phyloP scores from a whole-genome alignment of 1,140 invertebrate genomes.

The Phocides pigmalion region DNA sequence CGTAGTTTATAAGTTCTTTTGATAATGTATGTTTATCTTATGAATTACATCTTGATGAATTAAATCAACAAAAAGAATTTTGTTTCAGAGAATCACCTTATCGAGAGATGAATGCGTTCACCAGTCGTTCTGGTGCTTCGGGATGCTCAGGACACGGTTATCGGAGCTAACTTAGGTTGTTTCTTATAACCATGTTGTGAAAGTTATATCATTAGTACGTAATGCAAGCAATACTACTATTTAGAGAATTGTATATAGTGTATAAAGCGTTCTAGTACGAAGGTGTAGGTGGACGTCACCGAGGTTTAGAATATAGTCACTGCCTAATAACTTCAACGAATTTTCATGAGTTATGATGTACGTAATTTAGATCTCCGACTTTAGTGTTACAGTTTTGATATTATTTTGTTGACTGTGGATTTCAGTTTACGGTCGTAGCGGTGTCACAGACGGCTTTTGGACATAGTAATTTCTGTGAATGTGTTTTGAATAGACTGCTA shows the following conservation, averaged over 20 bases:
- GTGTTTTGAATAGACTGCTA: slow-evolving; percentile 77
- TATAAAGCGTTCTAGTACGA: slow-evolving; percentile 40
- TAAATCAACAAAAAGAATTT: slow-evolving; percentile 18
- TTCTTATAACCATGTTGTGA: slow-evolving; percentile 41
- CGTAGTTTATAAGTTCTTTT: no score
- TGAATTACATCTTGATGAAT: not conserved
- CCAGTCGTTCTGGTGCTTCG: slow-evolving; percentile 72
- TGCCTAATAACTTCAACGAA: slow-evolving; percentile 31
- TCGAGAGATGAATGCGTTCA: slow-evolving; percentile 68
- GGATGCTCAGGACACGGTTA: slow-evolving; percentile 75
- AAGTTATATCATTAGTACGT: slow-evolving; percentile 74
- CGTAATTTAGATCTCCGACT: not conserved
- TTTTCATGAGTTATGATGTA: slow-evolving; percentile 5
- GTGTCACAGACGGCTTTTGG: slow-evolving; percentile 43
- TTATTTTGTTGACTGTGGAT: slow-evolving; percentile 3
- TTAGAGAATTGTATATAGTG: slow-evolving; percentile 63
- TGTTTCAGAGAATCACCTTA: slow-evolving; percentile 73
- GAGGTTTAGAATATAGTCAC: slow-evolving; percentile 10
- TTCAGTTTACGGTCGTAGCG: slow-evolving; percentile 36
- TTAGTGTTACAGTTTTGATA: slow-evolving; percentile 1
- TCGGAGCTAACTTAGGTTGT: slow-evolving; percentile 64
- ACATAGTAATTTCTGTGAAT: slow-evolving; percentile 61
- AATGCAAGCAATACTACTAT: slow-evolving; percentile 77
- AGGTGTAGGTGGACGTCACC: slow-evolving; percentile 11
- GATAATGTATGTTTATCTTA: no score